These are phyloP conservation scores for Neostethus bicornis DNA, from an alignment of 2,797 vertebrate genomes.

Conservation along the genomic window DNA sequence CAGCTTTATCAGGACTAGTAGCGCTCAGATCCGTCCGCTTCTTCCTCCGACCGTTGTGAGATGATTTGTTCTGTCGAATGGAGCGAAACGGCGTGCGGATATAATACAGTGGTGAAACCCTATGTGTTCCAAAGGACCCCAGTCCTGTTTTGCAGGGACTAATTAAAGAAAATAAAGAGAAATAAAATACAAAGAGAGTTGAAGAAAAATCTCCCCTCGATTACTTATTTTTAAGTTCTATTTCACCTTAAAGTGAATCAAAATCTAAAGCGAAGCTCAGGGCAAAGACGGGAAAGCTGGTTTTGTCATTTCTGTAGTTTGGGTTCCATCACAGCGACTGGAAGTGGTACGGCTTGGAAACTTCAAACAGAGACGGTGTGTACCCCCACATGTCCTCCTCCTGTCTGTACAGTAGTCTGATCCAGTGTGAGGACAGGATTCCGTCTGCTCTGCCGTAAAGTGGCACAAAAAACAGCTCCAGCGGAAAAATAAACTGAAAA, in stretches of 20 bases:
- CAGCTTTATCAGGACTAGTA: constrained; percentile 43
- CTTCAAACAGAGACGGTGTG: too few species aligned
- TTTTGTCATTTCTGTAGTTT: constrained; percentile 17
- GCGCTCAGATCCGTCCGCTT: constrained; percentile 25
- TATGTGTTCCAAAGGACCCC: constrained; percentile 40
- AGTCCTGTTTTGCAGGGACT: constrained; percentile 32
- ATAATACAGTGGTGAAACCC: constrained; percentile 24
- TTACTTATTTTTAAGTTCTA: constrained; percentile 14
- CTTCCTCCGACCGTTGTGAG: constrained; percentile 13
- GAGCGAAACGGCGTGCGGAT: constrained; percentile 33
- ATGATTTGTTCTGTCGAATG: constrained; percentile 46
- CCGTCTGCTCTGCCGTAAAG: constrained; percentile 42
- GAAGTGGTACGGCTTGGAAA: too few species aligned
- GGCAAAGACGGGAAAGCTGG: constrained; percentile 8
- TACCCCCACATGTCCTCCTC: too few species aligned
- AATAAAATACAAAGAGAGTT: neutral
- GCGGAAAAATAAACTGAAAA: constrained; percentile 32
- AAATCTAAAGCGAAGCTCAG: constrained; percentile 17
- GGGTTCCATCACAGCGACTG: constrained; percentile 14
- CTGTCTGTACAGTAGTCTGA: constrained; percentile 35
- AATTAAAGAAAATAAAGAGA: constrained; percentile 3
- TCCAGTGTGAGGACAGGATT: constrained; percentile 61
- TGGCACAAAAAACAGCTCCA: constrained; percentile 55
- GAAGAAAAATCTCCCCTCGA: constrained; percentile 16
- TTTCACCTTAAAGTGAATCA: constrained; percentile 25